phyloP scores from a whole-genome alignment of 2,888 invertebrate species.

The Rhogogaster chlorosoma region DNA sequence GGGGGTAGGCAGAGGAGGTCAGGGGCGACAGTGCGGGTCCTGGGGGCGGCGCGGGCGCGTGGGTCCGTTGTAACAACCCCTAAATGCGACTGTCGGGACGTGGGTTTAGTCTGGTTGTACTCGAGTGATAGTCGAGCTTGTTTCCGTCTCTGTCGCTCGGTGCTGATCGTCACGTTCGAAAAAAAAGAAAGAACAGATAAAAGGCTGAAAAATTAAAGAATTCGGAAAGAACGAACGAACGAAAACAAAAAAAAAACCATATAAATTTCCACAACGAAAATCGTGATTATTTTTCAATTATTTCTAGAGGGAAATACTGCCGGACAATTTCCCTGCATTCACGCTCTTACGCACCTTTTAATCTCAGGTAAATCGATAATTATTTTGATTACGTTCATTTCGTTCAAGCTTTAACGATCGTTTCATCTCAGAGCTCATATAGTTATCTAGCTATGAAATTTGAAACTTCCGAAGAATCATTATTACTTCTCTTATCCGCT shows the following conservation, averaged over 20 bases:
- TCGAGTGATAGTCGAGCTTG: slow-evolving; percentile 32
- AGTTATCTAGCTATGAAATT: not conserved
- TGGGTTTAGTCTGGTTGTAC: slow-evolving; percentile 36
- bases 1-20: slow-evolving; percentile 55
- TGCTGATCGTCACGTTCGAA: slow-evolving; percentile 17
- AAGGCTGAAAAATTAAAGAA: slow-evolving; percentile 4
- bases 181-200: slow-evolving; percentile 23
- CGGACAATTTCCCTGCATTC: not conserved
- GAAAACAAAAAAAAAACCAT: slow-evolving; percentile 52
- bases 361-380: slow-evolving; percentile 49
- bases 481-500: not conserved
- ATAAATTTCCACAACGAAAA: not conserved
- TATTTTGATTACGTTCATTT: not conserved
- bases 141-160: slow-evolving; percentile 37
- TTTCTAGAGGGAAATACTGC: not conserved
- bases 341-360: slow-evolving; percentile 34
- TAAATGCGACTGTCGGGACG: slow-evolving; percentile 58
- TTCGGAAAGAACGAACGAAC: not conserved
- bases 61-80: slow-evolving; percentile 73
- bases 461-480: not conserved
- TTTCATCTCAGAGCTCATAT: not conserved
- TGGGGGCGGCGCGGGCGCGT: slow-evolving; percentile 77
- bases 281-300: slow-evolving; percentile 9
- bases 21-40: slow-evolving; percentile 76
- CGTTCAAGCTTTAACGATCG: not conserved